These are phyloP conservation scores for Cistogaster globosa DNA, from an alignment of 2,888 invertebrate species.

Conservation along the genomic window DNA sequence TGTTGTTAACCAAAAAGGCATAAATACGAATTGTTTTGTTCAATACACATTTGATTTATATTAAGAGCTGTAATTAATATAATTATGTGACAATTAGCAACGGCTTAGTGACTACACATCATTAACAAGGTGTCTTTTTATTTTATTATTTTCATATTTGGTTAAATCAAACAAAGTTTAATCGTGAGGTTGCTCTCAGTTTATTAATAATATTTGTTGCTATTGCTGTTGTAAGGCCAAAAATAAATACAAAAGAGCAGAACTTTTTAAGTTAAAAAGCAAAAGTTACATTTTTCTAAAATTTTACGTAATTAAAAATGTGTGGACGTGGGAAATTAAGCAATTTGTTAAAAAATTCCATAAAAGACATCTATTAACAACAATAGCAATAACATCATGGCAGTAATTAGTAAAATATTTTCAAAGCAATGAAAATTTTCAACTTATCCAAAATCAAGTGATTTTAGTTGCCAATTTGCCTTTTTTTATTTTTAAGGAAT, in stretches of 20 bases:
- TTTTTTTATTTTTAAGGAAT: background rate
- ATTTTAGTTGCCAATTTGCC: background rate
- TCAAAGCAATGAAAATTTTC: conserved; percentile 26
- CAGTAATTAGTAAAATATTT: conserved; percentile 45
- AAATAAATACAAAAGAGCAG: background rate
- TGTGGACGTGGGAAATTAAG: conserved; percentile 67
- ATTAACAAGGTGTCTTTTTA: conserved; percentile 36
- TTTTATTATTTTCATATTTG: conserved; percentile 34
- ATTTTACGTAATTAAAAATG: background rate
- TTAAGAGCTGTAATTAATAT: conserved; percentile 72
- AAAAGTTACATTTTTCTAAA: conserved; percentile 42
- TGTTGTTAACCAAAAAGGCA: background rate
- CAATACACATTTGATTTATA: background rate
- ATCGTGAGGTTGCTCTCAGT: conserved; percentile 42
- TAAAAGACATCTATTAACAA: background rate
- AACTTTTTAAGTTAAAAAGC: conserved; percentile 48
- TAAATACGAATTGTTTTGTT: conserved; percentile 15
- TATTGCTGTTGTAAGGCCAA: conserved; percentile 8
- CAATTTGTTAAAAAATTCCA: conserved; percentile 62
- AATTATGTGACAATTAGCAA: conserved; percentile 73
- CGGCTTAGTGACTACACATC: conserved; percentile 42
- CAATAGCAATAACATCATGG: conserved; percentile 22
- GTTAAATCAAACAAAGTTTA: conserved; percentile 23
- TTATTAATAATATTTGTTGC: conserved; percentile 25
- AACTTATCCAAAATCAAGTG: conserved; percentile 31